Evolutionary conservation across 2,888 invertebrate genomes (phyloP).

Genomic region (Ellobium chinense): DNA sequence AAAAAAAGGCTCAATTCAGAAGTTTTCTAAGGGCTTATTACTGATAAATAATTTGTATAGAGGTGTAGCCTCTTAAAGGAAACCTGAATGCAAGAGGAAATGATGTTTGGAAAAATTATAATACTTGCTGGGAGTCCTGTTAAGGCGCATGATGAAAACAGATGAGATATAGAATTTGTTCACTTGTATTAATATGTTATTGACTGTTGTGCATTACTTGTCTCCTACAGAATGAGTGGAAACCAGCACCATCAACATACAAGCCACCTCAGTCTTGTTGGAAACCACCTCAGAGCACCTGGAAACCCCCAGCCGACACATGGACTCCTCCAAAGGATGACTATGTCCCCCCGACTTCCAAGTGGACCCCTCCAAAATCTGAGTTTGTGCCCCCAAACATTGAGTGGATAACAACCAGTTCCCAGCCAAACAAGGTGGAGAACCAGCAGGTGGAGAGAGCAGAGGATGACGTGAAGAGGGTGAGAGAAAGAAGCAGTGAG

Average conservation of each 20-base stretch:
- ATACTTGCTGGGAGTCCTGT: too few species aligned
- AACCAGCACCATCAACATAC: slow-evolving; percentile 53
- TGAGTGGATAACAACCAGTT: slow-evolving; percentile 30
- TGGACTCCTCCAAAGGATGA: slow-evolving; percentile 49
- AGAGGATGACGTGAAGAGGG: neutral
- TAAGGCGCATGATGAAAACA: too few species aligned
- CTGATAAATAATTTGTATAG: too few species aligned
- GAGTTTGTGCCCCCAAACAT: slow-evolving; percentile 42
- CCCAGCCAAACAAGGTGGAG: neutral
- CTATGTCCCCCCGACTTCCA: slow-evolving; percentile 51
- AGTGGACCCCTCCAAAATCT: slow-evolving; percentile 47
- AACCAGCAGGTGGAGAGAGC: neutral
- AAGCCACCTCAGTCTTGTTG: slow-evolving; percentile 51
- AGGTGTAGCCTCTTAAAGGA: too few species aligned
- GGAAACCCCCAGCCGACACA: slow-evolving; percentile 48
- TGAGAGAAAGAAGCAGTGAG: neutral
- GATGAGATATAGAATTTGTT: too few species aligned
- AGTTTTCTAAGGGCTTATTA: too few species aligned
- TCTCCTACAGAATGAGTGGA: slow-evolving; percentile 50
- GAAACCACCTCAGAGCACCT: slow-evolving; percentile 50
- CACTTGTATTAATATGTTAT: too few species aligned
- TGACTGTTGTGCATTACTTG: too few species aligned
- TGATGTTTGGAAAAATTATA: too few species aligned
- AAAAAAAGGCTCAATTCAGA: too few species aligned
- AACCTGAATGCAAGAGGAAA: too few species aligned